Conservation (phyloP, 2,113 vertebrate genomes). For the Microtus ochrogaster region DNA sequence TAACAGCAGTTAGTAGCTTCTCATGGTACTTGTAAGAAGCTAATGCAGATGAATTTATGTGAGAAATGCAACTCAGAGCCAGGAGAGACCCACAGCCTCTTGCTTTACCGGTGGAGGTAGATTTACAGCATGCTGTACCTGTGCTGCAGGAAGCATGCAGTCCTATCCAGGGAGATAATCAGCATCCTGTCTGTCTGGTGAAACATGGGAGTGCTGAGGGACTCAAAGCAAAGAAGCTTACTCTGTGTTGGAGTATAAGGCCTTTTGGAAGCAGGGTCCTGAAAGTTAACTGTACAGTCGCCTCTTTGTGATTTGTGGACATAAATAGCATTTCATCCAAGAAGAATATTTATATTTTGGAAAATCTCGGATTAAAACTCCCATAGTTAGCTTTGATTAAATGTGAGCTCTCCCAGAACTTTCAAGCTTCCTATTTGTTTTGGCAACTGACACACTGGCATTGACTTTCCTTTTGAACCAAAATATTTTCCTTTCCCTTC, state of each 20-base stretch:
- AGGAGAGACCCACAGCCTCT: background rate
- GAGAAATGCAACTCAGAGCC: background rate
- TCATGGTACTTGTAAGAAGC: background rate
- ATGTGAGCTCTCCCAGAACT: background rate
- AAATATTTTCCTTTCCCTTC: conserved; percentile 72
- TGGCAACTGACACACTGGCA: conserved; percentile 45
- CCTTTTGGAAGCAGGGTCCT: conserved; percentile 15
- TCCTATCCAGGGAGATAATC: background rate
- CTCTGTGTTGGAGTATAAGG: background rate
- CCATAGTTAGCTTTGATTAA: conserved; percentile 54
- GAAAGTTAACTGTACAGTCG: background rate
- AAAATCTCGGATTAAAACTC: conserved; percentile 66
- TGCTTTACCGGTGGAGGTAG: background rate
- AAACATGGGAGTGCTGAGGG: background rate
- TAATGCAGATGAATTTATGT: background rate
- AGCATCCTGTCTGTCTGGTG: background rate
- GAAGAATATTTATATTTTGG: conserved; percentile 66
- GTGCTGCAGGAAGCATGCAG: background rate
- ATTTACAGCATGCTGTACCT: background rate
- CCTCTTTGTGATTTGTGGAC: conserved; percentile 1
- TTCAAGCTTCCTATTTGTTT: conserved; percentile 68
- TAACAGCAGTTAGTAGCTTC: background rate
- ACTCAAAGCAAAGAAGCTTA: background rate
- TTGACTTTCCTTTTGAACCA: conserved; percentile 61
- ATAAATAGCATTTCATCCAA: conserved; percentile 60